Percentiles rank a stretch among this genome's conserved stretches.
These are phyloP conservation scores for Gastracanthus pulcherrimus DNA, from an alignment of 2,888 invertebrate species.

Conservation along the genomic window DNA sequence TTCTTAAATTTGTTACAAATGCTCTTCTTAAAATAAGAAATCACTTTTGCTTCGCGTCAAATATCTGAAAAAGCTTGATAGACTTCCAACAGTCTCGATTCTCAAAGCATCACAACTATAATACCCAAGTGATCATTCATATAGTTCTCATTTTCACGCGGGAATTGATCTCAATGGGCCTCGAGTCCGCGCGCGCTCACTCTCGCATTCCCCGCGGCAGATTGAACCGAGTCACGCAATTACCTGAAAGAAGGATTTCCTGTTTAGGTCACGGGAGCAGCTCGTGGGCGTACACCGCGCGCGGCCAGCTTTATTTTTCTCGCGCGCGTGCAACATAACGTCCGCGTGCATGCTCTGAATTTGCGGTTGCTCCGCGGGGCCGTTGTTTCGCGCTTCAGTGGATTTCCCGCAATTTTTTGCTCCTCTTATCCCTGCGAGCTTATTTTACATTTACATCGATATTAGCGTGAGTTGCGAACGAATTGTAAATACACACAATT, in stretches of 20 bases:
- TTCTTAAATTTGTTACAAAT: too few species aligned
- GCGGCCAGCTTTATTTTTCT: not conserved
- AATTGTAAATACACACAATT: not conserved
- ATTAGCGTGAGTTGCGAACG: not conserved
- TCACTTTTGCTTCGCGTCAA: too few species aligned
- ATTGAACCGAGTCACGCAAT: slow-evolving; percentile 74
- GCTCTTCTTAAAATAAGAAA: too few species aligned
- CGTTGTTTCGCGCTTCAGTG: slow-evolving; percentile 26
- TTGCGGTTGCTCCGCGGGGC: slow-evolving; percentile 32
- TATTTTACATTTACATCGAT: slow-evolving; percentile 26
- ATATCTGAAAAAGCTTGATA: too few species aligned
- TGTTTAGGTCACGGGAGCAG: slow-evolving; percentile 71
- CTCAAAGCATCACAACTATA: too few species aligned
- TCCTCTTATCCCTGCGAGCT: not conserved
- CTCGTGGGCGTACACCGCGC: not conserved
- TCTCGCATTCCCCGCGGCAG: slow-evolving; percentile 42
- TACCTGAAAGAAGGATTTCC: slow-evolving; percentile 77
- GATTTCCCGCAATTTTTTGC: slow-evolving; percentile 38
- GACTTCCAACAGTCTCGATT: too few species aligned
- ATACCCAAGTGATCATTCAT: too few species aligned
- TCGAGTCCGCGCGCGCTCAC: not conserved
- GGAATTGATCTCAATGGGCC: too few species aligned
- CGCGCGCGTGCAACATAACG: not conserved
- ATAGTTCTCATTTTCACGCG: too few species aligned
- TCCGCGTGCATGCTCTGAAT: not conserved